Evolutionary conservation across 2,888 invertebrate genomes (phyloP).

Genomic region (Hypercompe scribonia): DNA sequence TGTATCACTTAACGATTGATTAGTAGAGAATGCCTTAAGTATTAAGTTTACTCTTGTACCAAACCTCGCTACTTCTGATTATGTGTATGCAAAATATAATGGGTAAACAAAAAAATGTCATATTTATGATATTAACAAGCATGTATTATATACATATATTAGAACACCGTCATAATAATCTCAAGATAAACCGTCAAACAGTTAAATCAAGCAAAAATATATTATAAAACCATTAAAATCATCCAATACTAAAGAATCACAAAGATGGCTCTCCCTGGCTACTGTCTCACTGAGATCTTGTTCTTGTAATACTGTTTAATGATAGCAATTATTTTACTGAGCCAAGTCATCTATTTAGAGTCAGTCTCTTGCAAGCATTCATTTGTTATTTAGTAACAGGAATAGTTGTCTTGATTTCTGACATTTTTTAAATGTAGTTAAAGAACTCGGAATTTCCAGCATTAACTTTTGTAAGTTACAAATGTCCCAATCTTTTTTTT

Average conservation of each 20-base stretch:
- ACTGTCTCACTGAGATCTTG: conserved; percentile 41
- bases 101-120: neutral
- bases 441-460: too few species aligned
- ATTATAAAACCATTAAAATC: conserved; percentile 15
- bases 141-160: neutral
- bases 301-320: conserved; percentile 58
- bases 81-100: neutral
- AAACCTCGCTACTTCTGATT: neutral
- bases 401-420: conserved; percentile 15
- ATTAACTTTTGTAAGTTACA: too few species aligned
- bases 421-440: neutral
- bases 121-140: neutral
- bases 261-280: conserved; percentile 26
- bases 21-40: too few species aligned
- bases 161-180: neutral
- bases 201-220: neutral
- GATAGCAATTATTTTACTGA: conserved; percentile 61
- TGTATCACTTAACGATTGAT: too few species aligned
- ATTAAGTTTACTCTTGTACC: too few species aligned
- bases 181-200: neutral
- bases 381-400: conserved; percentile 32
- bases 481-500: too few species aligned
- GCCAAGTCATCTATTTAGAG: conserved; percentile 46
- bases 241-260: conserved; percentile 10
- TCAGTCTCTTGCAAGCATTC: conserved; percentile 25